Percentiles rank a stretch among this genome's conserved stretches.
These are phyloP conservation scores for Carlito syrichta DNA, from an alignment of 2,113 vertebrate genomes.

Conservation along the genomic window DNA sequence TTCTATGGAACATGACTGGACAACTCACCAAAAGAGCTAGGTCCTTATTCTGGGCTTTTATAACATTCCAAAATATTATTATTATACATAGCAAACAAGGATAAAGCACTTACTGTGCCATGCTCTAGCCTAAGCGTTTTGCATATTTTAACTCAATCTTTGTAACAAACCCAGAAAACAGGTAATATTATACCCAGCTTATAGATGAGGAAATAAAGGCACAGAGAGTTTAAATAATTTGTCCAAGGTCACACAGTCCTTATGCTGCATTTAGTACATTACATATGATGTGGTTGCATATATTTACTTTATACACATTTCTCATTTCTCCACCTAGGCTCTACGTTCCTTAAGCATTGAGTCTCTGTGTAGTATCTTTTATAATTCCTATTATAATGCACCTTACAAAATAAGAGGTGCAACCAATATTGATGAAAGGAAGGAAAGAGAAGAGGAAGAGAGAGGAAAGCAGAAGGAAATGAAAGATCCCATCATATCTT, in stretches of 20 bases:
- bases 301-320: neutral
- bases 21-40: neutral
- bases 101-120: neutral
- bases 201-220: neutral
- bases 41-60: neutral
- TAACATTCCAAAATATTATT: neutral
- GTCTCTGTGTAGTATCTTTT: neutral
- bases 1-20: neutral
- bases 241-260: neutral
- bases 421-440: neutral
- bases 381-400: neutral
- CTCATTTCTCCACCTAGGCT: neutral
- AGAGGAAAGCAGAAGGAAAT: neutral
- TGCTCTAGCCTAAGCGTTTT: neutral
- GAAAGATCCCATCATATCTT: neutral
- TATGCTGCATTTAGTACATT: neutral
- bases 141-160: neutral
- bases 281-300: neutral
- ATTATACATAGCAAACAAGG: neutral
- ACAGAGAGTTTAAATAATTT: neutral
- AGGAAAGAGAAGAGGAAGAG: neutral
- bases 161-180: neutral
- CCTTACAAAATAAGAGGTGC: neutral
- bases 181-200: neutral
- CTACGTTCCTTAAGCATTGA: neutral